phyloP scores from a whole-genome alignment of 2,113 vertebrate genomes.

The Balaenoptera acutorostrata region DNA sequence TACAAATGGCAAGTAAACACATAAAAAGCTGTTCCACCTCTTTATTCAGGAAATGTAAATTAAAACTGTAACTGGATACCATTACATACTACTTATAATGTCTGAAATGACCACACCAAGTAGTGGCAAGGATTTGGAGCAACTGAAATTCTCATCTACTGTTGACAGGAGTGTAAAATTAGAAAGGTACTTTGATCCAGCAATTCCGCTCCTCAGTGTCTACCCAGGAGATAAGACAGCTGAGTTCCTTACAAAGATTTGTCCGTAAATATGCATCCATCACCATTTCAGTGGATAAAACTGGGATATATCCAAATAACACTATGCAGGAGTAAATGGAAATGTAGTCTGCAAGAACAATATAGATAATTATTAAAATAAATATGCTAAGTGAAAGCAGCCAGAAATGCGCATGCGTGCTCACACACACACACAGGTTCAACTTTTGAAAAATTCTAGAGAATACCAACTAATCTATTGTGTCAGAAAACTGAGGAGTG shows the following conservation, averaged over 20 bases:
- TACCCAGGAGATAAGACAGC: background rate
- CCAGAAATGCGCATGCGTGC: background rate
- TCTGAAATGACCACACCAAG: background rate
- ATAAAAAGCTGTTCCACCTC: background rate
- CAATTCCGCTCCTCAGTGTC: background rate
- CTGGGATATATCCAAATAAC: background rate
- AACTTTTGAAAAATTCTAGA: background rate
- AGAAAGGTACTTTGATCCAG: background rate
- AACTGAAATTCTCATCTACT: no score
- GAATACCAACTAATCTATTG: no score
- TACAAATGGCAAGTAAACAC: background rate
- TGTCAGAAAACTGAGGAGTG: background rate
- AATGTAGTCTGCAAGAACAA: background rate
- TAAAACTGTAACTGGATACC: background rate
- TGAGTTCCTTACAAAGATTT: background rate
- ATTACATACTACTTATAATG: no score
- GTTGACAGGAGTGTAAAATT: no score
- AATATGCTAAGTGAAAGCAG: background rate
- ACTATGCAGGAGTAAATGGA: no score
- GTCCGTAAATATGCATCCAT: no score
- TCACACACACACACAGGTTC: background rate
- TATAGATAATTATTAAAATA: background rate
- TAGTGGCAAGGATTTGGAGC: background rate
- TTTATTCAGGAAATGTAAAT: background rate
- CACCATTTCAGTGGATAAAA: background rate